Conservation (phyloP, 92 coral and sea anemone genomes). For the Phenganax subtilis region DNA sequence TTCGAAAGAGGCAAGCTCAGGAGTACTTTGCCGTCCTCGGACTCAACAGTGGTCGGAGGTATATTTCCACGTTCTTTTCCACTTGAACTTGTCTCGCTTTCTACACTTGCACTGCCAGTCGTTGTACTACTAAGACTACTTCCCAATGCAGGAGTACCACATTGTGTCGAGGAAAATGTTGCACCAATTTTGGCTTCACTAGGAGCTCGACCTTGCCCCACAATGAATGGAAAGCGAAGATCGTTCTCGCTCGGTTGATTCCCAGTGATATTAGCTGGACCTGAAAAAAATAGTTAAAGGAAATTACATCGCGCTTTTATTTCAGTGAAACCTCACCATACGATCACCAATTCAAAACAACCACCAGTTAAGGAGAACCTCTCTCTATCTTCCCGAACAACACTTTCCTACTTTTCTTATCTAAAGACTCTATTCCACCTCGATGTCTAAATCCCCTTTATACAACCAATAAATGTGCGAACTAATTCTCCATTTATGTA, state of each 20-base stretch:
- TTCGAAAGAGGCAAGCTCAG: neutral
- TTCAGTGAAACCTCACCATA: too few relatives aligned
- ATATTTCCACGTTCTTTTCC: constrained; percentile 15
- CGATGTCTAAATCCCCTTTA: too few relatives aligned
- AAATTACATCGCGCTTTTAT: neutral
- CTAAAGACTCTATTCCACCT: too few relatives aligned
- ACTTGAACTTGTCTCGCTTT: neutral
- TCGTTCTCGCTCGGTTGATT: constrained; percentile 30
- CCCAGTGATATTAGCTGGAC: neutral
- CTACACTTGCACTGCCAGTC: neutral
- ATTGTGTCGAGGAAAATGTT: neutral
- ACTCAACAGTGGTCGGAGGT: constrained; percentile 6
- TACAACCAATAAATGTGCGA: too few relatives aligned
- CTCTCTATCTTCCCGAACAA: too few relatives aligned
- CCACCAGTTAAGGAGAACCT: neutral
- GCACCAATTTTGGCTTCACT: neutral
- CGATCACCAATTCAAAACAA: too few relatives aligned
- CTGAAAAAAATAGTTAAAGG: neutral
- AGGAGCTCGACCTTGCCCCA: neutral
- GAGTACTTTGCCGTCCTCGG: constrained; percentile 6
- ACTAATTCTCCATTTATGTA: too few relatives aligned
- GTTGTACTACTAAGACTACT: constrained; percentile 1
- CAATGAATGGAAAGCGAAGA: constrained; percentile 29
- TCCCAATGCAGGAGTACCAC: neutral
- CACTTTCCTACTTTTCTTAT: too few relatives aligned